Base-by-base conservation (phyloP, 1,140 invertebrate genomes). In the Drosophila subpulchrella region DNA sequence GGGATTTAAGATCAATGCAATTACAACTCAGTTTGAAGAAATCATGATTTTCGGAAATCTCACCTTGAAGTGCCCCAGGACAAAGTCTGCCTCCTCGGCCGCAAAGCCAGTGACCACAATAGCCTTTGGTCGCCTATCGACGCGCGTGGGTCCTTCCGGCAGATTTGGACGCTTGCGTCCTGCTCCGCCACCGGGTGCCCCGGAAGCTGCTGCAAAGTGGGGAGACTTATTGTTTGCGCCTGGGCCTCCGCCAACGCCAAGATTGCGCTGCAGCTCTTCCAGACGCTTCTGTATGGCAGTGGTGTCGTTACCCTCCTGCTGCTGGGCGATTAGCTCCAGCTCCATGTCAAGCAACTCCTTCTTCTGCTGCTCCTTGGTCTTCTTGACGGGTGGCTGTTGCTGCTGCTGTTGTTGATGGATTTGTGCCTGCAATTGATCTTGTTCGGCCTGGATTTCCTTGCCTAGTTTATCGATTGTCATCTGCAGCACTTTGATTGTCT, bases 281-380 rank as follows among this genome's bases (percentile, higher is more conserved):
- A 92, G 57, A 30, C 91, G 77, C 34, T 91, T 92, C 56, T 92
- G 92, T 60, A 92, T 81, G 56, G 80, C 91, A 8, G 81, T 77
- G 6, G 92, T 92, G 48, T 92, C 92, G 42, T 92, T 92, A 1
- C 92, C 92, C 62, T 92, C 91, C 46, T 92, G 92, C 36, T 92
- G 91, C 51, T 92, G 91, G 30, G 91, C 91, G 61, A 92, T 81
- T 1, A 92, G 70, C 67, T 92, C 92, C 46, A 92, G 59, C 73
- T 92, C 92, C 73, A 92, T 90, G 17, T 92, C 92, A 20, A 92
- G 85, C 51, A 92, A 72, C 61, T 92, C 92, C 70, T 92, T 92
- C 30, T 92, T 92, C 30, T 92, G 91, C 57, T 92, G 91, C 60
- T 92, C 92, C 68, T 92, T 92, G 51, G 91, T 85, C 70, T 92